phyloP scores from a whole-genome alignment of 2,797 vertebrate genomes.

The Philypnodon macrostomus region DNA sequence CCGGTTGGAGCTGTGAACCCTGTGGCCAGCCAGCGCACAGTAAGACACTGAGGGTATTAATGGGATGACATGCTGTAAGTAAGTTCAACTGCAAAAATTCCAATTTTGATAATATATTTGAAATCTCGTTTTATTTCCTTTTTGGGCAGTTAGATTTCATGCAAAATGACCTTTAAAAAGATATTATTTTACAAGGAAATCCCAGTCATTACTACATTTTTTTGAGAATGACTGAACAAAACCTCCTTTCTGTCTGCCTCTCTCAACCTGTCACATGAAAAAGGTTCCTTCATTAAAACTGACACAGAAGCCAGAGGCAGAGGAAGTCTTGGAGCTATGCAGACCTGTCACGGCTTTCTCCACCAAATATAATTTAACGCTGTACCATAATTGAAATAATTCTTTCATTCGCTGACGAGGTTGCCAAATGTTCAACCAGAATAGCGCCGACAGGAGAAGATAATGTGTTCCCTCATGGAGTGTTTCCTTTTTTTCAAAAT shows the following conservation, averaged over 20 bases:
- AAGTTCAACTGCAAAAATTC: constrained; percentile 42
- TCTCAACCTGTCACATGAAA: constrained; percentile 43
- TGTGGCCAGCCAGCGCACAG: constrained; percentile 44
- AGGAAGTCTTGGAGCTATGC: constrained; percentile 67
- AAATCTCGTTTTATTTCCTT: constrained; percentile 11
- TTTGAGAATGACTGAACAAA: constrained; percentile 52
- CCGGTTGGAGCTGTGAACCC: constrained; percentile 44
- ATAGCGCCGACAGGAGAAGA: constrained; percentile 71
- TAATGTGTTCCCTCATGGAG: constrained; percentile 66
- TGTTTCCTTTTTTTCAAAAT: constrained; percentile 64
- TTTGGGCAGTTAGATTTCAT: constrained; percentile 19
- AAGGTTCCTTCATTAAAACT: constrained; percentile 76
- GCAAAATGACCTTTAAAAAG: constrained; percentile 43
- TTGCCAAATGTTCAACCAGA: constrained; percentile 77
- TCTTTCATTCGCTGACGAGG: constrained; percentile 73
- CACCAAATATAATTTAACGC: constrained; percentile 71
- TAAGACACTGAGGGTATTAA: constrained; percentile 45
- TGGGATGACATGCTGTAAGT: constrained; percentile 50
- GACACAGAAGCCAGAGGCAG: constrained; percentile 71
- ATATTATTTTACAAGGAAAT: constrained; percentile 20
- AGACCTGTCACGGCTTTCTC: constrained; percentile 73
- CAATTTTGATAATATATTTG: constrained; percentile 22
- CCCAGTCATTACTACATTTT: constrained; percentile 44
- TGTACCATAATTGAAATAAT: constrained; percentile 73
- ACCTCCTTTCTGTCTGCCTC: constrained; percentile 23